Conservation (phyloP, 2,797 vertebrate species). For the Notolabrus celidotus region DNA sequence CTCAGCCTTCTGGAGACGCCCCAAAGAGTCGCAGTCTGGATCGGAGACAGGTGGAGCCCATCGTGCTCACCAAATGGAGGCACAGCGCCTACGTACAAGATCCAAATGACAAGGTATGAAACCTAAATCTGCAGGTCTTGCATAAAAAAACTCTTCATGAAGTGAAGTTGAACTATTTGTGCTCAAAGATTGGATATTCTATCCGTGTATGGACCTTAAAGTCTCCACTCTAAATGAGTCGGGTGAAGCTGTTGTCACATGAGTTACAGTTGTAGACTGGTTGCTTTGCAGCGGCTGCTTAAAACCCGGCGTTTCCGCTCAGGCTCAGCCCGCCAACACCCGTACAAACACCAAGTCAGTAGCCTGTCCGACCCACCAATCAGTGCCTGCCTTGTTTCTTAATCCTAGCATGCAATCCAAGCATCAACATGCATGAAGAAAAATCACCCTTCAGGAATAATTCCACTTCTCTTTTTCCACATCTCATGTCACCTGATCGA, state of each 20-base stretch:
- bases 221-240: background rate
- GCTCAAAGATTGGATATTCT: no score
- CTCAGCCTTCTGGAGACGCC: slow-evolving; percentile 86
- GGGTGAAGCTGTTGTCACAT: background rate
- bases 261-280: slow-evolving; percentile 53
- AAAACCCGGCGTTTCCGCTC: slow-evolving; percentile 69
- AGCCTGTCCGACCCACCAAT: slow-evolving; percentile 27
- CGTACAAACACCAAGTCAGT: slow-evolving; percentile 82
- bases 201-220: background rate
- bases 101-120: slow-evolving; percentile 90
- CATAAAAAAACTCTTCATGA: background rate
- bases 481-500: slow-evolving; percentile 14
- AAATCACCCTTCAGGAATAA: slow-evolving; percentile 17
- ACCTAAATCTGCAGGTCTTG: background rate
- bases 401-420: slow-evolving; percentile 20
- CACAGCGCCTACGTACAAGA: slow-evolving; percentile 93
- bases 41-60: slow-evolving; percentile 91
- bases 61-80: slow-evolving; percentile 96
- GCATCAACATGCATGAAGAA: slow-evolving; percentile 53
- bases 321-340: slow-evolving; percentile 66
- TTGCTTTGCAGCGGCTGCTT: slow-evolving; percentile 76
- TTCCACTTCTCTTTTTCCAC: background rate
- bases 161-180: no score
- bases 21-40: slow-evolving; percentile 95
- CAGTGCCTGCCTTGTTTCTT: background rate